These are phyloP conservation scores for Hormaphis cornu DNA, from an alignment of 1,140 invertebrate species.

Conservation along the genomic window DNA sequence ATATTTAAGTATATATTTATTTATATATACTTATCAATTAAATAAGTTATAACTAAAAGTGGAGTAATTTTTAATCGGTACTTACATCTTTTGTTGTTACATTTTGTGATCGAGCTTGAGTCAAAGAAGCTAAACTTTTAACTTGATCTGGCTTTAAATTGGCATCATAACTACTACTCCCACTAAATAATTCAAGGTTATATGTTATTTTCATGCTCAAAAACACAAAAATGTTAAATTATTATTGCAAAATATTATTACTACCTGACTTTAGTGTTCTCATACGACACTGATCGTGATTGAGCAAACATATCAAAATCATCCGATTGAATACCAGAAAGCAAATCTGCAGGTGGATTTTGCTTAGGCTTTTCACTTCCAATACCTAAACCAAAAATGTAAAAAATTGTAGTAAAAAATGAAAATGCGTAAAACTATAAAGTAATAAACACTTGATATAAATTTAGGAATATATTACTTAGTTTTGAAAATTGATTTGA, in stretches of 20 bases:
- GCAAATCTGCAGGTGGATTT: slow-evolving; percentile 14
- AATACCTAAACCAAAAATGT: slow-evolving; percentile 33
- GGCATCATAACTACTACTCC: slow-evolving; percentile 61
- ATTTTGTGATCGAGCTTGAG: slow-evolving; percentile 35
- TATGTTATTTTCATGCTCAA: neutral
- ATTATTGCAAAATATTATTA: neutral
- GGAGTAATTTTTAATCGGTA: neutral
- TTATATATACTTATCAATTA: neutral
- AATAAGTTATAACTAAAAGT: neutral
- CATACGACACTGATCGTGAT: slow-evolving; percentile 65
- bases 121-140: slow-evolving; percentile 40
- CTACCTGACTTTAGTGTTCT: slow-evolving; percentile 58
- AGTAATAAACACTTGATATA: neutral
- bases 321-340: slow-evolving; percentile 42
- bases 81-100: slow-evolving; percentile 28
- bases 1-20: neutral
- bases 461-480: neutral
- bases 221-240: too few relatives aligned
- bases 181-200: slow-evolving; percentile 44
- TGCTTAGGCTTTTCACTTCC: slow-evolving; percentile 36
- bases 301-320: slow-evolving; percentile 91
- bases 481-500: slow-evolving; percentile 22
- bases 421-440: neutral
- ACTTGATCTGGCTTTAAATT: slow-evolving; percentile 57
- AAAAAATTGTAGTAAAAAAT: neutral